Evolutionary conservation across 23 tunicate genomes (phyloP).

Genomic region (Botrylloides violaceus): DNA sequence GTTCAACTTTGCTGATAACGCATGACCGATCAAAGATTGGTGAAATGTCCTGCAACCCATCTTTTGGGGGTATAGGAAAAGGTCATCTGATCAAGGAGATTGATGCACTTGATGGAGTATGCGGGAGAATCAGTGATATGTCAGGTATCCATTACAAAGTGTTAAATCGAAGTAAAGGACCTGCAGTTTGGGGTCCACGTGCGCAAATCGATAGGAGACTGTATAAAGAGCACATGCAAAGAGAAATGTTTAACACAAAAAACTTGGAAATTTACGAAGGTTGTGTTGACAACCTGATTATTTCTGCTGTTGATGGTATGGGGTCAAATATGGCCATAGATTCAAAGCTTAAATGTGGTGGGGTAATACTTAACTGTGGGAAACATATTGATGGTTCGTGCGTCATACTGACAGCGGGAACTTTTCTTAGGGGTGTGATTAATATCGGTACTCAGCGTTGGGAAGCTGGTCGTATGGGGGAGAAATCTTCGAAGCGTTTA

Average conservation of each 20-base stretch:
- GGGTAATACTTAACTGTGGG: slow-evolving; percentile 57
- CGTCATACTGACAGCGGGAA: slow-evolving; percentile 83
- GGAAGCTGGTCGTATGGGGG: slow-evolving; percentile 73
- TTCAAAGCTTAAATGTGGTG: slow-evolving; percentile 38
- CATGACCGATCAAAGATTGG: slow-evolving; percentile 78
- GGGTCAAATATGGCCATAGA: not conserved
- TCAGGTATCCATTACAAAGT: slow-evolving; percentile 85
- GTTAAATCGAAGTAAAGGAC: slow-evolving; percentile 70
- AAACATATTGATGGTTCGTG: slow-evolving; percentile 23
- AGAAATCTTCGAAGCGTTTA: slow-evolving; percentile 56
- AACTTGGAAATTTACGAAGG: slow-evolving; percentile 55
- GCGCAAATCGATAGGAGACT: slow-evolving; percentile 80
- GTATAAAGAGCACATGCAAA: slow-evolving; percentile 72
- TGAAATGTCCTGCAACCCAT: slow-evolving; percentile 97
- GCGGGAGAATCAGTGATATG: slow-evolving; percentile 80
- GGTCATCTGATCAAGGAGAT: slow-evolving; percentile 85
- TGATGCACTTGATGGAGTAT: slow-evolving; percentile 89
- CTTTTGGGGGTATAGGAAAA: slow-evolving; percentile 94
- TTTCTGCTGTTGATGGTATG: not conserved
- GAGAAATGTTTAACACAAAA: slow-evolving; percentile 50
- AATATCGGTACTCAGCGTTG: slow-evolving; percentile 42
- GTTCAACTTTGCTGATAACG: slow-evolving; percentile 63
- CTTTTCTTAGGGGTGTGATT: slow-evolving; percentile 71
- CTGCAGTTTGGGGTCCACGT: slow-evolving; percentile 96
- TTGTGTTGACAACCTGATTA: slow-evolving; percentile 70